Percentiles rank a stretch among this genome's conserved stretches.
Evolutionary conservation across 2,113 vertebrate genomes (phyloP).

Genomic region (Symphodus melops): DNA sequence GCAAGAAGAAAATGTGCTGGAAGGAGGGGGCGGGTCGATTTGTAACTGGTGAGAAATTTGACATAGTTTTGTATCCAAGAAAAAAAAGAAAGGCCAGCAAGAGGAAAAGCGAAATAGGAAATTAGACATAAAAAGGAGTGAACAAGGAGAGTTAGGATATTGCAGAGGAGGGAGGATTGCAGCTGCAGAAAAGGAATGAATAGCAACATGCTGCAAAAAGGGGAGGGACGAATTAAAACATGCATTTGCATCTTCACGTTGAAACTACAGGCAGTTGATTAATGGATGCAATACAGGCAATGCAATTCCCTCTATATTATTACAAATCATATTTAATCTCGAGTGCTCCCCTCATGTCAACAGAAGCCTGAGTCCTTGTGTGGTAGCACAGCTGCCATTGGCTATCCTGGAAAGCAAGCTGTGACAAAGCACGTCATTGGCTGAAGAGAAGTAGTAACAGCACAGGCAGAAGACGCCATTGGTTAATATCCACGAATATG

Average conservation of each 20-base stretch:
- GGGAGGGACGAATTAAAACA: neutral
- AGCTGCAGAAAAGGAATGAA: conserved; percentile 10
- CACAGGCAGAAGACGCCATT: conserved; percentile 44
- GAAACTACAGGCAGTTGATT: neutral
- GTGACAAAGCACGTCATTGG: conserved; percentile 42
- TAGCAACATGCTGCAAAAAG: conserved; percentile 29
- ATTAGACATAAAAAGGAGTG: conserved; percentile 6
- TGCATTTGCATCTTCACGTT: neutral
- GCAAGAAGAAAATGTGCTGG: conserved; percentile 4
- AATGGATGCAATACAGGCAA: neutral
- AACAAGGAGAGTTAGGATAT: conserved; percentile 12
- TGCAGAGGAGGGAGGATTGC: neutral
- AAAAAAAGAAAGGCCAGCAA: neutral
- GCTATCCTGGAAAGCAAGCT: conserved; percentile 21
- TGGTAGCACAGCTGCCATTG: conserved; percentile 12
- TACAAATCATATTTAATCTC: neutral
- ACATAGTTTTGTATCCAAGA: conserved; percentile 15
- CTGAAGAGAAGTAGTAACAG: conserved; percentile 28
- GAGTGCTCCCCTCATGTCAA: conserved; percentile 4
- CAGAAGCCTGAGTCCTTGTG: neutral
- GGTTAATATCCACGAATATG: conserved; percentile 56
- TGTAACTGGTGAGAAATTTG: conserved; percentile 3
- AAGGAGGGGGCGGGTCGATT: neutral
- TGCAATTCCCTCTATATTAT: neutral
- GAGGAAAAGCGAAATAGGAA: neutral